Evolutionary conservation across 2,113 vertebrate species (phyloP), one percentile per base, ranked within the genome.

Genomic region (Anguilla japonica): DNA sequence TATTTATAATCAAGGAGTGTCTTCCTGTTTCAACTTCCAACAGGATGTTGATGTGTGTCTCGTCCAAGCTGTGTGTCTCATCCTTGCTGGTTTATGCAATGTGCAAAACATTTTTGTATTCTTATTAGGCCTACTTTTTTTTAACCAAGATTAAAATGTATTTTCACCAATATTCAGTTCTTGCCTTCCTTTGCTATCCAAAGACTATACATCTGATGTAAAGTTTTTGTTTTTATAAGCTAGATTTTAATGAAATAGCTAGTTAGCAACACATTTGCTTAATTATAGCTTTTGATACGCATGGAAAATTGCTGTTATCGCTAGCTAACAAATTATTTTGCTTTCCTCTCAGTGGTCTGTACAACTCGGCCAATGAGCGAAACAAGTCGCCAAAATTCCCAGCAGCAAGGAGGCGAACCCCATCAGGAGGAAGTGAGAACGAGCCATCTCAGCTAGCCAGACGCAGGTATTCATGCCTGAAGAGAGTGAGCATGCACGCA

Each of bases 351-450:
- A 97, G 96, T 53, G 96, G 97, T 7, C 93, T 98, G 46, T 98
- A 96, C 87, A 96, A 96, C 93, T 96, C 95, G 84, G 91, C 96
- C 89, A 95, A 50, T 63, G 96, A 97, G 83, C 94, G 94, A 86
- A 96, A 90, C 41, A 97, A 95, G 90, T 97, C 97, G 43, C 97
- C 97, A 1, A 97, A 97, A 91, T 97, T 97, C 90, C 96, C 96
- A 14, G 94, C 90, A 29, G 82, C 94, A 0, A 94, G 95, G 18
- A 93, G 92, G 43, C 93, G 94, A n/a, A 95, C 96, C 81, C 95
- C 95, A 0, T 97, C 96, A 0, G 96, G 95, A 20, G 96, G 96
- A 81, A 97, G 96, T 0, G 97, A 96, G 90, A 96, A 96, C 81
- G 97, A 98, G 46, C 91, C 93, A 20, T 90, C 89, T 0, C 96